Percentiles rank a stretch among this genome's conserved stretches.
Conservation (phyloP, 2,113 vertebrate genomes). For the Lycocorax pyrrhopterus region DNA sequence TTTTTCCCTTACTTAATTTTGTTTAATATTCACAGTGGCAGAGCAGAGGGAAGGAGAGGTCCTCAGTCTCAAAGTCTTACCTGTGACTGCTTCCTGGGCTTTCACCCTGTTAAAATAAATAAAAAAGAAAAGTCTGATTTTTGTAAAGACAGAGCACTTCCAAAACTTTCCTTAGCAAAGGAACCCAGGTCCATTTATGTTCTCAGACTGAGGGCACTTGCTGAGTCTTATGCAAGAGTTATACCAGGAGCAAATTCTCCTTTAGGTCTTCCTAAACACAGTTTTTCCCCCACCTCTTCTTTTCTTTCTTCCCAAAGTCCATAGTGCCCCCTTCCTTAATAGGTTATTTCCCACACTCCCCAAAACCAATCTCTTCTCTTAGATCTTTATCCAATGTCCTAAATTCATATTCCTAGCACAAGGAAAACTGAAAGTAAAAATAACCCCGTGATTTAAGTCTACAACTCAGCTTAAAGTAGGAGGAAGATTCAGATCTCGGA, state of each 20-base stretch:
- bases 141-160: neutral
- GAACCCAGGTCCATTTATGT: neutral
- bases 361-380: neutral
- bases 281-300: accelerated
- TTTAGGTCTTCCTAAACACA: neutral
- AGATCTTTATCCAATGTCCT: neutral
- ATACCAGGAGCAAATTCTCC: neutral
- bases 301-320: neutral
- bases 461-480: neutral
- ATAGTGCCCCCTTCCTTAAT: neutral
- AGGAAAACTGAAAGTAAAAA: neutral
- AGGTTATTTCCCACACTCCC: neutral
- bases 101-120: constrained; percentile 68
- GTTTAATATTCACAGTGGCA: neutral
- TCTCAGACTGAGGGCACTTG: neutral
- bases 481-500: neutral
- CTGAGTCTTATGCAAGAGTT: neutral
- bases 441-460: neutral
- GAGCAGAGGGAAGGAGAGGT: neutral
- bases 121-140: neutral
- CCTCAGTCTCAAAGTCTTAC: constrained; percentile 51
- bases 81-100: constrained; percentile 80
- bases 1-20: neutral
- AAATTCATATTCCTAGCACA: neutral
- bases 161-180: neutral